These are phyloP conservation scores for Semotilus atromaculatus DNA, from an alignment of 2,797 vertebrate genomes.

Conservation along the genomic window DNA sequence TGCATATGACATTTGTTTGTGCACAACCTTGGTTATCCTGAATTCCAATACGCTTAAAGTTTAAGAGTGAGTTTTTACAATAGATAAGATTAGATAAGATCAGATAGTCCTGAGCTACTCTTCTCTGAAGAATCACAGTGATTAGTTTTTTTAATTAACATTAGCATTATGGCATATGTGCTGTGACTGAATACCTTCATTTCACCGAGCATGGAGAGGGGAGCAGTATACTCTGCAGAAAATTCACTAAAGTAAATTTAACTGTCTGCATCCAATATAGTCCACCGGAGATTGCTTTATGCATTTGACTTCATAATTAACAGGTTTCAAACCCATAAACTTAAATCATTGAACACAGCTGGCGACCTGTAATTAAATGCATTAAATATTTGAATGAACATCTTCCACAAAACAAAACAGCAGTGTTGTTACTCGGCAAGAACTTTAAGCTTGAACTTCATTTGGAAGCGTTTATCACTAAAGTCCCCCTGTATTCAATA, in stretches of 20 bases:
- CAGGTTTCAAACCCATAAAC: constrained; percentile 86
- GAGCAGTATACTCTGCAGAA: constrained; percentile 70
- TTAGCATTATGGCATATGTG: constrained; percentile 68
- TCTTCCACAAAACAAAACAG: constrained; percentile 81
- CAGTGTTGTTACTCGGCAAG: constrained; percentile 60
- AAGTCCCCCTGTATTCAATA: not conserved
- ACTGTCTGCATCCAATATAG: constrained; percentile 82
- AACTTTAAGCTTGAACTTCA: constrained; percentile 60
- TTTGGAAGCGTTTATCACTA: constrained; percentile 38
- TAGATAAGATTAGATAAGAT: constrained; percentile 48
- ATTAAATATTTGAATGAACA: constrained; percentile 86
- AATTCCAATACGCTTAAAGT: constrained; percentile 6
- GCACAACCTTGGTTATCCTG: not conserved
- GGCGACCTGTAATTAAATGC: constrained; percentile 86
- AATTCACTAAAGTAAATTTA: constrained; percentile 85
- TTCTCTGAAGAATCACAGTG: constrained; percentile 56
- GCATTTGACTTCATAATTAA: constrained; percentile 87
- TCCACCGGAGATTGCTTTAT: constrained; percentile 84
- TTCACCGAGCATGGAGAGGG: constrained; percentile 60
- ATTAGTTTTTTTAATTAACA: constrained; percentile 66
- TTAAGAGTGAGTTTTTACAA: constrained; percentile 39
- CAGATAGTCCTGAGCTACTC: constrained; percentile 55
- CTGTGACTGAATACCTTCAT: constrained; percentile 66
- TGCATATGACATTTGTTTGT: not conserved
- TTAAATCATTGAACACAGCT: constrained; percentile 86